Base-by-base conservation (phyloP, 2,113 vertebrate genomes). In the Nasalis larvatus region DNA sequence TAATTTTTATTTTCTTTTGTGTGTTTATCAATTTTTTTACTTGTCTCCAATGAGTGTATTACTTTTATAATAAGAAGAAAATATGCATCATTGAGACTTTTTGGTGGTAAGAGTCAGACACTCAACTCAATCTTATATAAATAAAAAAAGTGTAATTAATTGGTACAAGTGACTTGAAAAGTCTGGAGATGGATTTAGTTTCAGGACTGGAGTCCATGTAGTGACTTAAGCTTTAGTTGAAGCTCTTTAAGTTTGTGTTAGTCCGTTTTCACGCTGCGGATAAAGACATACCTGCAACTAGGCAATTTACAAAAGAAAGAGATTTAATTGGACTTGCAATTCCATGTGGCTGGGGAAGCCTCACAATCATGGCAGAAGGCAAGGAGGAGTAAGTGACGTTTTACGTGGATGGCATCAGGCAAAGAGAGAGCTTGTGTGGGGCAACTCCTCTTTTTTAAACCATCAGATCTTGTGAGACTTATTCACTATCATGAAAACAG, bases 1-100 rank as follows among this genome's bases (percentile, higher is more conserved):
- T 76, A 23, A 37, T 52, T 93, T 96, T 96, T 49, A 49, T 86
- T 93, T 97, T 58, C 47, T 16, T 89, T 68, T 58, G 10, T 60
- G 35, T 32, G 10, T 52, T 49, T 77, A 58, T 52, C 4, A 58
- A 4, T 86, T 82, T 87, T 68, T 77, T n/a, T 87, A 35, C 30
- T 84, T 63, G 60, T 73, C 32, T 92, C 84, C 52, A 27, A 3
- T 47, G 45, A 37, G 30, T 25, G 3, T 18, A 20, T 91, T 76
- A 27, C 68, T 84, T 87, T 71, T 87, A 23, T 56, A 78, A 77
- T 83, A 40, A 87, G 40, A 40, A 66, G 10, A 37, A 88, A 83
- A 73, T 73, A 58, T 9, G 16, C 68, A 56, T 32, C 8, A 25
- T 71, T 13, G 54, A 27, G 37, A n/a, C 16, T 97, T 32, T 76